These are phyloP conservation scores for Patella ulyssiponensis DNA, from an alignment of 2,888 invertebrate species.

Conservation along the genomic window DNA sequence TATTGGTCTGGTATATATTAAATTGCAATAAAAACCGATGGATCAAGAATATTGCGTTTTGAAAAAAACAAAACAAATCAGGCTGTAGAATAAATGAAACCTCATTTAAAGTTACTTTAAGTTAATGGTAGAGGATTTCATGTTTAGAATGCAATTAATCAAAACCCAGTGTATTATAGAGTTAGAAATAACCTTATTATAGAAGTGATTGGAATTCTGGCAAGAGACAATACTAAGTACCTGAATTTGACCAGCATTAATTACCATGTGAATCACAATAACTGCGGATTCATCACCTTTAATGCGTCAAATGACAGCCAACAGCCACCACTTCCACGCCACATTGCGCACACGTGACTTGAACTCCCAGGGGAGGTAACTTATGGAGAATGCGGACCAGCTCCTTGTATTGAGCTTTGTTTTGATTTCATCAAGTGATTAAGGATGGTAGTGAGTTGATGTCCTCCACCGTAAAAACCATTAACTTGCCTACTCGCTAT, in stretches of 20 bases:
- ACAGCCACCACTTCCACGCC: constrained; percentile 27
- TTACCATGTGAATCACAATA: neutral
- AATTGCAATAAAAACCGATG: too few relatives aligned
- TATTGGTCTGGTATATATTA: too few relatives aligned
- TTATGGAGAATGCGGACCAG: neutral
- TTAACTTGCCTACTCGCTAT: neutral
- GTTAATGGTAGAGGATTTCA: too few relatives aligned
- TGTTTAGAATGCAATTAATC: too few relatives aligned
- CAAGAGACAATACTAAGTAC: neutral
- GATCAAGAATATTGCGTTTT: too few relatives aligned
- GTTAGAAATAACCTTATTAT: too few relatives aligned
- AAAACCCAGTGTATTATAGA: too few relatives aligned
- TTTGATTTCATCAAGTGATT: constrained; percentile 13
- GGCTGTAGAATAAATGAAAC: too few relatives aligned
- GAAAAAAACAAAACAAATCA: too few relatives aligned
- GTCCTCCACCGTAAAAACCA: neutral
- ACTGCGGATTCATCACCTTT: constrained; percentile 3
- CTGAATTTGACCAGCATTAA: constrained; percentile 8
- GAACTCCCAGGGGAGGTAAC: neutral
- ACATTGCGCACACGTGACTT: constrained; percentile 2
- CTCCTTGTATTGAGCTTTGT: neutral
- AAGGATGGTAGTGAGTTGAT: constrained; percentile 1
- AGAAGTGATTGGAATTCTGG: too few relatives aligned
- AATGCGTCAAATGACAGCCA: constrained; percentile 12
- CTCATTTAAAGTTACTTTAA: too few relatives aligned